Percentiles rank a stretch among this genome's conserved stretches.
Conservation (phyloP, 37 sponge, comb jelly and placozoan genomes). For the Geodia barretti region DNA sequence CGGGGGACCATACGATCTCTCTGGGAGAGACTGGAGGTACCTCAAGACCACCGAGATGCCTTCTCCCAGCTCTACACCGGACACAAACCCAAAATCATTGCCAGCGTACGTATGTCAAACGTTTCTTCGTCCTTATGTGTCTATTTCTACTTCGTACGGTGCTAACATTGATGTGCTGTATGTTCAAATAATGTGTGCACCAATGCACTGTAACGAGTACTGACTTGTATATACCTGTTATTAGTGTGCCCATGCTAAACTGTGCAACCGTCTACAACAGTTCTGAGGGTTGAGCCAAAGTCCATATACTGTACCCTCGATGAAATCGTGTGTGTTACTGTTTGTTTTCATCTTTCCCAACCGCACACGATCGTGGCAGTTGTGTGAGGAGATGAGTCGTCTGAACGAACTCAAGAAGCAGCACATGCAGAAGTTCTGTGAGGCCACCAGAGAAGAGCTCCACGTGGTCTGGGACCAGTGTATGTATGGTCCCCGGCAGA, state of each 20-base stretch:
- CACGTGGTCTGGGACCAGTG: constrained; percentile 80
- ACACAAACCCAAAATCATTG: constrained; percentile 27
- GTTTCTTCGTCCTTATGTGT: not conserved
- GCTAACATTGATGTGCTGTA: too few species aligned
- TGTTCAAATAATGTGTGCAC: too few species aligned
- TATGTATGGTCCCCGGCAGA: constrained; percentile 69
- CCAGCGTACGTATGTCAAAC: constrained; percentile 15
- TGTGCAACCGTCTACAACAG: too few species aligned
- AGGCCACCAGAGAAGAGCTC: constrained; percentile 72
- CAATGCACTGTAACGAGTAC: too few species aligned
- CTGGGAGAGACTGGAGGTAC: constrained; percentile 79
- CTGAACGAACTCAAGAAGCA: constrained; percentile 69
- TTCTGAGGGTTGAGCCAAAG: too few species aligned
- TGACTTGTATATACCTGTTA: too few species aligned
- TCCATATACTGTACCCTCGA: too few species aligned
- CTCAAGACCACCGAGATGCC: constrained; percentile 35
- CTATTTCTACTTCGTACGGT: not conserved
- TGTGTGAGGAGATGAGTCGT: constrained; percentile 62
- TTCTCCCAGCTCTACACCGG: constrained; percentile 56
- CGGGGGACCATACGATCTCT: constrained; percentile 55
- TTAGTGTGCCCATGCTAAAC: too few species aligned
- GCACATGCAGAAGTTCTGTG: constrained; percentile 72
- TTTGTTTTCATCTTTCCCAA: too few species aligned
- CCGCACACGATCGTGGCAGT: too few species aligned
- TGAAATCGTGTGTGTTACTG: too few species aligned